Evolutionary conservation across 1,140 invertebrate species (phyloP).

Genomic region (Lineus longissimus): DNA sequence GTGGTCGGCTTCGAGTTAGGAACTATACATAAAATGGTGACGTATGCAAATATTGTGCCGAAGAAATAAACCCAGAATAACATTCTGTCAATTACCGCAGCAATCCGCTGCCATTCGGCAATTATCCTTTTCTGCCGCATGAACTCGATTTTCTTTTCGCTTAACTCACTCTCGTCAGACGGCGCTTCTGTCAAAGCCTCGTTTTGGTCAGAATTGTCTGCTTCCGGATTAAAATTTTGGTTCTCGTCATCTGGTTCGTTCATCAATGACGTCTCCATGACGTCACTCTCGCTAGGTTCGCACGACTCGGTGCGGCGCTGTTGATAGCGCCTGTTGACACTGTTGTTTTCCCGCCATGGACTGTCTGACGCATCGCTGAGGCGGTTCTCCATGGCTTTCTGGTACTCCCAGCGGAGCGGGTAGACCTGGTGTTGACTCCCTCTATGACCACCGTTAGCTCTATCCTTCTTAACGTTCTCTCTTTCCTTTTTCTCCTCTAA

Average conservation of each 20-base stretch:
- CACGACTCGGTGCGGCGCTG: background rate
- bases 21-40: conserved; percentile 42
- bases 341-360: background rate
- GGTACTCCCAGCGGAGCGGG: background rate
- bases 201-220: background rate
- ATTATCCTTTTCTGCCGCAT: conserved; percentile 35
- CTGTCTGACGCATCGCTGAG: conserved; percentile 18
- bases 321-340: background rate
- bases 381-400: conserved; percentile 8
- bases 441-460: conserved; percentile 2
- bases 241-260: conserved; percentile 3
- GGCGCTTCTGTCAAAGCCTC: conserved; percentile 1
- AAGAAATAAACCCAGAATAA: conserved; percentile 48
- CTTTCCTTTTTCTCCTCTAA: conserved; percentile 18
- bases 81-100: conserved; percentile 42
- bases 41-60: conserved; percentile 40
- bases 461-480: background rate
- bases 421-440: conserved; percentile 13
- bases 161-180: background rate
- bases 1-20: conserved; percentile 25
- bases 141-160: conserved; percentile 19
- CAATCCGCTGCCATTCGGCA: conserved; percentile 50
- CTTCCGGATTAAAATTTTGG: conserved; percentile 13
- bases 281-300: conserved; percentile 2
- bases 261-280: background rate